A percentile compares a stretch with the other conserved stretches of the same genome.
Conservation (phyloP, 2,113 vertebrate genomes). For the Phyllostomus hastatus region DNA sequence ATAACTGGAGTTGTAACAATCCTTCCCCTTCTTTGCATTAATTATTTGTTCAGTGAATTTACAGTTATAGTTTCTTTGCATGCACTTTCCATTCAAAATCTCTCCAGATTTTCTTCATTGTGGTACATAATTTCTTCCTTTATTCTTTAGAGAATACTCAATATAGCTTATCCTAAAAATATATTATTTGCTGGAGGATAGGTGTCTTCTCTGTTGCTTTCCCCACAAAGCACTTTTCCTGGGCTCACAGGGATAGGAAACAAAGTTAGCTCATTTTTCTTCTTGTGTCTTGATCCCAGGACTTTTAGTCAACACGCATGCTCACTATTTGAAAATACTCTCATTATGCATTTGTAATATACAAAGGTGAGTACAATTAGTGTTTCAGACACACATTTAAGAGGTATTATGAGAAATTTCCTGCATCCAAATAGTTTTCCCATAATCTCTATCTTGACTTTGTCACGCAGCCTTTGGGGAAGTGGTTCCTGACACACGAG, state of each 20-base stretch:
- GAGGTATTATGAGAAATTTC: neutral
- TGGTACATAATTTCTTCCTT: neutral
- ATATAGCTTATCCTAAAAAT: neutral
- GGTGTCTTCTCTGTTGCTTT: neutral
- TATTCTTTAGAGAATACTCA: neutral
- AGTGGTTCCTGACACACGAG: neutral
- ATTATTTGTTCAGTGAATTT: neutral
- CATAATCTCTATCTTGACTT: neutral
- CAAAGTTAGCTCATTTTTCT: neutral
- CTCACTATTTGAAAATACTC: neutral
- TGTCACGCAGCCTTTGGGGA: neutral
- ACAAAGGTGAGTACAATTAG: neutral
- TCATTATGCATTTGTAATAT: neutral
- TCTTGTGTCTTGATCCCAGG: neutral
- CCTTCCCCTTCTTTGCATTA: neutral
- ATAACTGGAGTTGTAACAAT: neutral
- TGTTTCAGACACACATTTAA: neutral
- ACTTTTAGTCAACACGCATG: neutral
- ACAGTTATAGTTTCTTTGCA: neutral
- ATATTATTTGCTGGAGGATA: neutral
- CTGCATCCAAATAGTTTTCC: neutral
- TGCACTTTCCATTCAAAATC: neutral
- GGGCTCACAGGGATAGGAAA: neutral
- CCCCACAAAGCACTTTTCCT: neutral
- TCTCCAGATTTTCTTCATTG: neutral